These are phyloP conservation scores for Epinephelus awoara DNA, from an alignment of 2,797 vertebrate species.

Conservation along the genomic window DNA sequence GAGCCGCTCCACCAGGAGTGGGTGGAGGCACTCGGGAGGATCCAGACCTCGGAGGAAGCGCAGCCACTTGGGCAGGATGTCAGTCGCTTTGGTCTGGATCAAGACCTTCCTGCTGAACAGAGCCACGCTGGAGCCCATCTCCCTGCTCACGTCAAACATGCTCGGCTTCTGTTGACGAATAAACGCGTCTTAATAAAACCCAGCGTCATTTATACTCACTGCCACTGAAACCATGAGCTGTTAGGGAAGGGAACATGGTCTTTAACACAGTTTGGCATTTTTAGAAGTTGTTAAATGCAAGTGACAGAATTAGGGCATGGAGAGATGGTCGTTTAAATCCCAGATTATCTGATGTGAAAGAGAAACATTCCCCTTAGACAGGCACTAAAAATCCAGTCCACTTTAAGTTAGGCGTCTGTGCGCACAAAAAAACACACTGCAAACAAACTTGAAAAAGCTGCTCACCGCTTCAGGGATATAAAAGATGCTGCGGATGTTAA, in stretches of 20 bases:
- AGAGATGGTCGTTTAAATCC: not conserved
- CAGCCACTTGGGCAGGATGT: constrained; percentile 97
- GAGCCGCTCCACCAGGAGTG: not conserved
- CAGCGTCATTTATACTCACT: not conserved
- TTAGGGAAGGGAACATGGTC: rapidly evolving
- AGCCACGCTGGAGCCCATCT: constrained; percentile 92
- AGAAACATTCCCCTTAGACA: not conserved
- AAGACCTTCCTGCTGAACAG: constrained; percentile 97
- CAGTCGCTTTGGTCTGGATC: constrained; percentile 95
- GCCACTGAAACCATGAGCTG: not conserved
- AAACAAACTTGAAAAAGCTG: not conserved
- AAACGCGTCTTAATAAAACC: not conserved
- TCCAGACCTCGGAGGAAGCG: constrained; percentile 92
- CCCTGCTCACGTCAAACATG: constrained; percentile 97
- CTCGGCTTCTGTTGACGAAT: constrained; percentile 90
- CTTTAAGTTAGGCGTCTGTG: no score
- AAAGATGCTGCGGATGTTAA: constrained; percentile 97
- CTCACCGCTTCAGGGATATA: constrained; percentile 93
- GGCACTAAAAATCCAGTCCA: not conserved
- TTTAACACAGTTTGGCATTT: not conserved
- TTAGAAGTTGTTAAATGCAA: no score
- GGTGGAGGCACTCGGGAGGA: not conserved
- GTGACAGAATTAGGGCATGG: not conserved
- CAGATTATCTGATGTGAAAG: not conserved
- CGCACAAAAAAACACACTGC: no score